Evolutionary conservation across 2,797 vertebrate genomes (phyloP).

Genomic region (Melanogrammus aeglefinus): DNA sequence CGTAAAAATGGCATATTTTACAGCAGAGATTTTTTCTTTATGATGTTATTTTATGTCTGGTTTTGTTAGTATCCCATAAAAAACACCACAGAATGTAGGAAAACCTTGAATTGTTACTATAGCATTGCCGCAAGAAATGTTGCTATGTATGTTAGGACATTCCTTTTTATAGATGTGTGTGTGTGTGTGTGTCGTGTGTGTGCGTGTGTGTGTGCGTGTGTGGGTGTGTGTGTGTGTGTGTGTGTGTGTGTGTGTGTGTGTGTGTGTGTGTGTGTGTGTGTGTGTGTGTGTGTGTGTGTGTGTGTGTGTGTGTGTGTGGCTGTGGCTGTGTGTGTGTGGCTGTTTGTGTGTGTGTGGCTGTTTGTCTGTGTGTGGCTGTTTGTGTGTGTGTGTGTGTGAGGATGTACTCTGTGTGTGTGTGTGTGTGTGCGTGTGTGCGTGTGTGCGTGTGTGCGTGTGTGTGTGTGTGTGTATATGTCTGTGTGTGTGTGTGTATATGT

Average conservation of each 20-base stretch:
- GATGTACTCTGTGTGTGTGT: neutral
- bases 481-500: constrained; percentile 7
- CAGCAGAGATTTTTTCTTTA: neutral
- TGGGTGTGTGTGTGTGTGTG: constrained; percentile 1
- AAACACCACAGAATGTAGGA: neutral
- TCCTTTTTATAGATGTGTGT: neutral
- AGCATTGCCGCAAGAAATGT: no score
- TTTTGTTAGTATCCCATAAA: constrained; percentile 1
- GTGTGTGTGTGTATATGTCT: neutral
- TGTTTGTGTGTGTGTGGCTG: neutral
- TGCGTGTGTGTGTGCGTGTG: neutral
- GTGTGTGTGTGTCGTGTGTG: neutral
- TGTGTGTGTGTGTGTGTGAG: neutral
- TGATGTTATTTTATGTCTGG: neutral
- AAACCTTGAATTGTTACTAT: neutral
- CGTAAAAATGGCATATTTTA: constrained; percentile 1
- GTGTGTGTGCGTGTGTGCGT: constrained; percentile 12
- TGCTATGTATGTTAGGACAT: neutral
- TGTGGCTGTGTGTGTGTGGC: neutral
- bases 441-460: constrained; percentile 9
- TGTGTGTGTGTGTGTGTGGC: neutral
- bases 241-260: neutral
- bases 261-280: neutral
- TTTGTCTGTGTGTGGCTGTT: neutral
- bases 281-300: neutral